phyloP scores from a whole-genome alignment of 2,888 invertebrate genomes.

The Agriopis marginaria region DNA sequence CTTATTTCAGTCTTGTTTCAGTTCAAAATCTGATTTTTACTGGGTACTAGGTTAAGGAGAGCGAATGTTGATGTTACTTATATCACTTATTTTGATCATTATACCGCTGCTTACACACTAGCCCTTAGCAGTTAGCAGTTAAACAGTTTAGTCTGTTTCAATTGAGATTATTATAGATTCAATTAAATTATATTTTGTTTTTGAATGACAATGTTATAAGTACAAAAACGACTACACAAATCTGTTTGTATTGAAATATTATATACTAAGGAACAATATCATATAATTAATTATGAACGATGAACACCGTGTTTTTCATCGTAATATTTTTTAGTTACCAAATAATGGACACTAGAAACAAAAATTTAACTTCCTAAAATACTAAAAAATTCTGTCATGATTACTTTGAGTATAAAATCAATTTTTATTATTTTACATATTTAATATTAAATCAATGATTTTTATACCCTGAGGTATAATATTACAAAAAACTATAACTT shows the following conservation, averaged over 20 bases:
- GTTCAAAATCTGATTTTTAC: constrained; percentile 54
- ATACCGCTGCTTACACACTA: too few relatives aligned
- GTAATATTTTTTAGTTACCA: not conserved
- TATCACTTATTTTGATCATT: not conserved
- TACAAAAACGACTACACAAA: not conserved
- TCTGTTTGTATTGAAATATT: not conserved
- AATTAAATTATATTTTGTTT: not conserved
- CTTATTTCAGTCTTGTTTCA: constrained; percentile 72
- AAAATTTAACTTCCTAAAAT: constrained; percentile 4
- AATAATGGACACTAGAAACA: not conserved
- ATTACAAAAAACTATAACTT: constrained; percentile 8
- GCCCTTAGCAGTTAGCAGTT: too few relatives aligned
- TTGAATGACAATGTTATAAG: not conserved
- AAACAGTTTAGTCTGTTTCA: too few relatives aligned
- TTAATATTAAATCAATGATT: not conserved
- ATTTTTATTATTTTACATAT: constrained; percentile 1
- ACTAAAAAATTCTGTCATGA: not conserved
- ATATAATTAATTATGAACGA: not conserved
- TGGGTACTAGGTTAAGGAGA: not conserved
- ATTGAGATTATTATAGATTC: not conserved
- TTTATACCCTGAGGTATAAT: not conserved
- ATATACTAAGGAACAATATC: not conserved
- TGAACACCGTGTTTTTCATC: too few relatives aligned
- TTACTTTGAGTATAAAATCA: constrained; percentile 16
- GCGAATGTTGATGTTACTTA: not conserved